Evolutionary conservation across 2,888 invertebrate species (phyloP), one percentile per base, ranked within the genome.

Genomic region (Tromatobia lineatoria): DNA sequence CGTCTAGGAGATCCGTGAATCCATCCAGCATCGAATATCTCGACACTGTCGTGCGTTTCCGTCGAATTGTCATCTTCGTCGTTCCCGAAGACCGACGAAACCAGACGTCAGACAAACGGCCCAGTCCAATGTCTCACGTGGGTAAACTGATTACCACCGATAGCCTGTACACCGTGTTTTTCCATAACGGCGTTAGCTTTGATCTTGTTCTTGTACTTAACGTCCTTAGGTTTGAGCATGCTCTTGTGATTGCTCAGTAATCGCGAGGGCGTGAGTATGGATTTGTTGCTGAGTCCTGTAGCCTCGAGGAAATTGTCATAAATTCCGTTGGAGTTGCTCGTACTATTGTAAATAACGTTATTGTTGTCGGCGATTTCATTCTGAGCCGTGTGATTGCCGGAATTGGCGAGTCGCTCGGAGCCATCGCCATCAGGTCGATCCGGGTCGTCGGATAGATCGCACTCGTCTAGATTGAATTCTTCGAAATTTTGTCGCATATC

Each of bases 291-390:
- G 83, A 97, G 95, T 76, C 97, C 97, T 74, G 97, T 97, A 23
- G 96, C 96, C 93, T 97, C 97, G 71, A 97, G 94, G 91, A 97
- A 97, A 92, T 96, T 96, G 93, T 97, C 97, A 90, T 97, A 97
- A 23, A 91, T 93, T 57, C 90, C 92, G 54, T 87, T 90, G 20
- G 95, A 93, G 47, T 94, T 94, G 89, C 94, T 88, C 89, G 87
- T 78, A 82, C 84, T 87, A 87, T 88, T 87, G 89, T 88, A 85
- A 85, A 86, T 85, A 78, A 88, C 88, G 78, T 90, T 91, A 57
- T 90, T 90, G 89, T 94, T 94, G 25, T 91, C 87, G 80, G 94
- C 94, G 54, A 93, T 89, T 75, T 94, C 93, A 93, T 94, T 94
- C 94, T 94, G 13, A 94, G 94, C 29, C 94, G 94, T 84, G 94